Percentiles rank a stretch among this genome's conserved stretches.
phyloP scores from a whole-genome alignment of 1,140 invertebrate species.

The Halesus radiatus region DNA sequence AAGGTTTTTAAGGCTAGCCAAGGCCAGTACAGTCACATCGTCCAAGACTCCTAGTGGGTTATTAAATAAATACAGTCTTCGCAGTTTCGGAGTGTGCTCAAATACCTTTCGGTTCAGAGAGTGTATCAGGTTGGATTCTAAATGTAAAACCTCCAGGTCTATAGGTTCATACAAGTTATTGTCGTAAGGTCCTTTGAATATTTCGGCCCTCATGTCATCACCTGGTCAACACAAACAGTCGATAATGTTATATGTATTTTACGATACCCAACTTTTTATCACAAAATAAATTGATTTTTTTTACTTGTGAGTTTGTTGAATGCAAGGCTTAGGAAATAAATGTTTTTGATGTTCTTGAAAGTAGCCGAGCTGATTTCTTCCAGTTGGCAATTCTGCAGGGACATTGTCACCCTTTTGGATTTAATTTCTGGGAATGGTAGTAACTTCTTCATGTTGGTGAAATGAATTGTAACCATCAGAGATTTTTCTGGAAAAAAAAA shows the following conservation, averaged over 20 bases:
- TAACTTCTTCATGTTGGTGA: slow-evolving; percentile 65
- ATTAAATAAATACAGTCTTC: slow-evolving; percentile 75
- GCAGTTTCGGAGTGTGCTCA: slow-evolving; percentile 77
- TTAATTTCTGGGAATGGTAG: slow-evolving; percentile 61
- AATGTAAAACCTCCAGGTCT: slow-evolving; percentile 74
- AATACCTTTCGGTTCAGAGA: slow-evolving; percentile 79
- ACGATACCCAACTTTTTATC: too few relatives aligned
- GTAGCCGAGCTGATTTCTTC: slow-evolving; percentile 72
- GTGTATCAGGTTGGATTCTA: slow-evolving; percentile 78
- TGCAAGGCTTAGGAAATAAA: slow-evolving; percentile 80
- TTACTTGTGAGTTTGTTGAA: slow-evolving; percentile 77
- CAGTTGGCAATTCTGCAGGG: slow-evolving; percentile 68
- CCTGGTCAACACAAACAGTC: slow-evolving; percentile 58
- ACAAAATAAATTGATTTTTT: not conserved
- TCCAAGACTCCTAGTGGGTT: slow-evolving; percentile 79
- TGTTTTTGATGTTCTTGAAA: slow-evolving; percentile 75
- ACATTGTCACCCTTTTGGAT: slow-evolving; percentile 62
- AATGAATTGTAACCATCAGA: slow-evolving; percentile 64
- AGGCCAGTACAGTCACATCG: slow-evolving; percentile 71
- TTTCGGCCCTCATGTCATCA: slow-evolving; percentile 70
- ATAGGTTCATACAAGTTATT: slow-evolving; percentile 75
- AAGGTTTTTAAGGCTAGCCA: slow-evolving; percentile 73
- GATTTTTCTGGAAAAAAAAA: slow-evolving; percentile 61
- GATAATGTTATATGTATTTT: too few relatives aligned
- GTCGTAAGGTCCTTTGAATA: slow-evolving; percentile 74